Base-by-base conservation (phyloP, 2,797 vertebrate genomes). In the Holocentrus rufus region DNA sequence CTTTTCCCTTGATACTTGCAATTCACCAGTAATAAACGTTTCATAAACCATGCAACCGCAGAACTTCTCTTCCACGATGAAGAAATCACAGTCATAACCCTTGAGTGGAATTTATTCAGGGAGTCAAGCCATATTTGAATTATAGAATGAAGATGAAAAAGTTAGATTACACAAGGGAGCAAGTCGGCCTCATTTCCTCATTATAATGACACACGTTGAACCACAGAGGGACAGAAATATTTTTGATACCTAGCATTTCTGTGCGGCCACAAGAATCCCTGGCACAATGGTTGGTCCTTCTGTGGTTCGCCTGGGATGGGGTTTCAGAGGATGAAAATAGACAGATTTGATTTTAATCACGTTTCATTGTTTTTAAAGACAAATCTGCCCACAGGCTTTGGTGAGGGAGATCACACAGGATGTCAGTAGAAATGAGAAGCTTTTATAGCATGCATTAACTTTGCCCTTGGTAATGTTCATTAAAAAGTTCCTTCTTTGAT, bases 191-290 rank as follows among this genome's bases (percentile, higher is more conserved):
- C 82, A 79, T 88, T 82, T 87, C 69, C 60, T 88, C 27, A 50
- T 70, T 81, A 64, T 85, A 75, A 85, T 68, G 81, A 82, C 88
- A 88, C 83, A 84, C 57, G 58, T 60, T 23, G 54, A 77, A 83
- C 84, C 72, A 31, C 77, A 76, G 69, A 80, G 76, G 27, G 61
- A 71, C 74, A 84, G 47, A 73, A 75, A 84, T 88, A 79, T 80
- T 91, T 91, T 83, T 79, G 85, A 90, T 90, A 80, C 80, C 70
- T 88, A 62, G 22, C 83, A 89, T 90, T 84, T 88, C 80, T 82
- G 23, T 67, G 52, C 44, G 63, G 79, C 84, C 80, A 5, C 86
- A 88, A 83, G 67, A 84, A 76, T 83, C 81, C 72, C 72, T 88
- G 84, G 80, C 82, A 64, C 69, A 74, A 23, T 4, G 10, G 54